Evolutionary conservation across 2,113 vertebrate genomes (phyloP).

Genomic region (Melanerpes aurifrons): DNA sequence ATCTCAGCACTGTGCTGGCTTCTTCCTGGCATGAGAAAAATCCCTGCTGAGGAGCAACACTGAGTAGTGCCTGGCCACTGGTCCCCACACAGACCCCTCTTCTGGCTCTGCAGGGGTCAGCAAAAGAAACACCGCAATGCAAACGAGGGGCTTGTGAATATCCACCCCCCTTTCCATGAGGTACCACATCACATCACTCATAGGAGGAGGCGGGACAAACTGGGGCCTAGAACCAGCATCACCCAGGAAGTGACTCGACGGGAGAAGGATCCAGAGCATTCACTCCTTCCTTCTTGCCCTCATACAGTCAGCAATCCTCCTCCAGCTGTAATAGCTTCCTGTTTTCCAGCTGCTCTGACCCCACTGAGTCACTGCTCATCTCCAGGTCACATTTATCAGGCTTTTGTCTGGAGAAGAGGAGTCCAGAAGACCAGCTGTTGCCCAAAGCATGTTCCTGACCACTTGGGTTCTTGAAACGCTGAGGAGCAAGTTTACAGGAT

Average conservation of each 20-base stretch:
- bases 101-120: neutral
- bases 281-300: conserved; percentile 3
- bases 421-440: neutral
- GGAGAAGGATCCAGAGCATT: neutral
- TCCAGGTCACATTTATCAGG: neutral
- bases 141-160: neutral
- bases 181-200: neutral
- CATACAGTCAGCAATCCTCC: neutral
- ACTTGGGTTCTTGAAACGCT: neutral
- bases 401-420: neutral
- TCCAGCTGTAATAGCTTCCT: conserved; percentile 53
- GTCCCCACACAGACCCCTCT: neutral
- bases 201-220: neutral
- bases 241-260: conserved; percentile 35
- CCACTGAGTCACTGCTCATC: conserved; percentile 17
- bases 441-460: neutral
- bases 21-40: neutral
- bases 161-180: neutral
- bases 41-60: neutral
- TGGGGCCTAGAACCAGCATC: neutral
- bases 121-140: neutral
- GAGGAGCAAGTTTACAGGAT: neutral
- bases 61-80: neutral
- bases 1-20: neutral
- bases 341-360: conserved; percentile 41